phyloP scores from a whole-genome alignment of 2,797 vertebrate genomes.

The Hemibagrus guttatus region DNA sequence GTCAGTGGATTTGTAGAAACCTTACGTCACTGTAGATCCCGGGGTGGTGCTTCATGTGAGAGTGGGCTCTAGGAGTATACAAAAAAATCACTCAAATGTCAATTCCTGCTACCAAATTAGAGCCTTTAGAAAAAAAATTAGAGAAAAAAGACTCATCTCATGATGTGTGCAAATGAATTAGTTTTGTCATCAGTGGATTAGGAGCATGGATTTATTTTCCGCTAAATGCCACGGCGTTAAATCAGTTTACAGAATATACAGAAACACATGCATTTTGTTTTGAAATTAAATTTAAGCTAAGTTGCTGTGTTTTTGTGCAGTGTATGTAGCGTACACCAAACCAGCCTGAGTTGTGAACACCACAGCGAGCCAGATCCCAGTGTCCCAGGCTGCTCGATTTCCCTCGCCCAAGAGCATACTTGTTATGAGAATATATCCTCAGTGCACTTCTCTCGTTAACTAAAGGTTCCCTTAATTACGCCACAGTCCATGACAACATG shows the following conservation, averaged over 20 bases:
- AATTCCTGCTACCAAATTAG: no score
- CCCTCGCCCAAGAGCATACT: not conserved
- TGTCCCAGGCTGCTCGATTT: not conserved
- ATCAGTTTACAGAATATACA: not conserved
- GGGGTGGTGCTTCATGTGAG: not conserved
- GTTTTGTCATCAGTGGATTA: not conserved
- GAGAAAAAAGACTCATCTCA: no score
- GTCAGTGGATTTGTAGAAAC: not conserved
- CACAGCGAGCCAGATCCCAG: not conserved
- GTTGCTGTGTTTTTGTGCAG: not conserved
- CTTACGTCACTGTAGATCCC: not conserved
- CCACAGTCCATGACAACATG: not conserved
- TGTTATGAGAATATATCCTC: conserved; percentile 24
- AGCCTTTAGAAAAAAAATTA: no score
- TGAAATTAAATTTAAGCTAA: not conserved
- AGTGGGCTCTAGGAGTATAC: not conserved
- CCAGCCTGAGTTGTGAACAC: not conserved
- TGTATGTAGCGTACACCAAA: not conserved
- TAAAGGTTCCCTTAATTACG: conserved; percentile 19
- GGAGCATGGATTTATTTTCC: not conserved
- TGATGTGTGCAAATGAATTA: not conserved
- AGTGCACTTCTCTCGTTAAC: not conserved
- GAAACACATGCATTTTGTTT: not conserved
- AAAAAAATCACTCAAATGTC: not conserved
- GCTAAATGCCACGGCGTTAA: not conserved